phyloP scores from a whole-genome alignment of 2,888 invertebrate species.

The Ornithoptera priamus region DNA sequence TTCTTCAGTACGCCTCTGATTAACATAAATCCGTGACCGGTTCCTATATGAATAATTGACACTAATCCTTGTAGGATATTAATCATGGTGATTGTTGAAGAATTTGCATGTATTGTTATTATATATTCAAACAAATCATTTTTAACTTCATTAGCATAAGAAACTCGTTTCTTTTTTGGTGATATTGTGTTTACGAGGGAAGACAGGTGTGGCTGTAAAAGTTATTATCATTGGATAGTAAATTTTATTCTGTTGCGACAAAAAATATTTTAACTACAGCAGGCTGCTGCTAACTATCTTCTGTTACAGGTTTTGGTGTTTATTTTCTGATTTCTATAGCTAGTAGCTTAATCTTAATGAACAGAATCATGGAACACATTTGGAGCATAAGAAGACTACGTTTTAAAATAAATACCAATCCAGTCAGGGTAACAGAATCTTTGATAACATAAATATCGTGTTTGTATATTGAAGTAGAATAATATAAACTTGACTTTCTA shows the following conservation, averaged over 20 bases:
- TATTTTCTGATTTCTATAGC: no score
- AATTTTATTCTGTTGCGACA: not conserved
- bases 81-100: constrained; percentile 24
- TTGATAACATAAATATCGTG: no score
- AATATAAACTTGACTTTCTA: not conserved
- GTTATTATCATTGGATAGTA: not conserved
- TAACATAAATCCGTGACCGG: constrained; percentile 27
- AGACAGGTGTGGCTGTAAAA: not conserved
- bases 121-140: constrained; percentile 19
- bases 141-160: constrained; percentile 12
- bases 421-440: no score
- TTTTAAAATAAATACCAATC: no score
- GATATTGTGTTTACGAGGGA: not conserved
- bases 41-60: constrained; percentile 24
- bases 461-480: not conserved
- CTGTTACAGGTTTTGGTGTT: no score
- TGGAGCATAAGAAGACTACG: no score
- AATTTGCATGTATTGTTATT: constrained; percentile 22
- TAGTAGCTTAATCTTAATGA: no score
- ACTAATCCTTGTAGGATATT: constrained; percentile 25
- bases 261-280: not conserved
- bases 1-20: constrained; percentile 25
- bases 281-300: not conserved
- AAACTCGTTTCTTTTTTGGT: not conserved
- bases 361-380: no score